Conservation (phyloP, 2,113 vertebrate genomes). For the Dendropsophus ebraccatus region DNA sequence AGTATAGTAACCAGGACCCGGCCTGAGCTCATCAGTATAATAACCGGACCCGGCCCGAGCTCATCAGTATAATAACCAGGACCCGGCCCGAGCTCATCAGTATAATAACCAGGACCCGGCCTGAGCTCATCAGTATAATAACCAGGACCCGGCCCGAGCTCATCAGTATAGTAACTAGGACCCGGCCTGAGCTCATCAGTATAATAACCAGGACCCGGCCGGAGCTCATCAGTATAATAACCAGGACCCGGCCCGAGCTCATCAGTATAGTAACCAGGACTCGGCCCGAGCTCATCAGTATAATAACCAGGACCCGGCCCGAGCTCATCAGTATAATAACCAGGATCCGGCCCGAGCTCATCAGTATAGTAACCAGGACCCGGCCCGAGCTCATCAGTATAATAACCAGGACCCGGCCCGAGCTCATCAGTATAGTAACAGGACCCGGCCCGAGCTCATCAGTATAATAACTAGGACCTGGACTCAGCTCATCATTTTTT, state of each 20-base stretch:
- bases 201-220: not conserved
- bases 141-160: not conserved
- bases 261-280: not conserved
- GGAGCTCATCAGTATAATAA: not conserved
- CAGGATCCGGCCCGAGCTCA: not conserved
- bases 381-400: no score
- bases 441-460: no score
- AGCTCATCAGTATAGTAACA: no score
- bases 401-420: no score
- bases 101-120: not conserved
- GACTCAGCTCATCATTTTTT: not conserved
- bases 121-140: not conserved
- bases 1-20: not conserved
- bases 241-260: not conserved
- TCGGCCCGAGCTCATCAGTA: not conserved
- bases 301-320: not conserved
- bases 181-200: not conserved
- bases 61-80: not conserved
- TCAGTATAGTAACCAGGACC: no score
- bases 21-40: not conserved
- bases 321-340: not conserved
- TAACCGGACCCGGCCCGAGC: not conserved
- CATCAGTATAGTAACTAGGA: not conserved
- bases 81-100: not conserved
- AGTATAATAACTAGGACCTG: no score